Base-by-base conservation (phyloP, 2,888 invertebrate species). In the Nebria brevicollis region DNA sequence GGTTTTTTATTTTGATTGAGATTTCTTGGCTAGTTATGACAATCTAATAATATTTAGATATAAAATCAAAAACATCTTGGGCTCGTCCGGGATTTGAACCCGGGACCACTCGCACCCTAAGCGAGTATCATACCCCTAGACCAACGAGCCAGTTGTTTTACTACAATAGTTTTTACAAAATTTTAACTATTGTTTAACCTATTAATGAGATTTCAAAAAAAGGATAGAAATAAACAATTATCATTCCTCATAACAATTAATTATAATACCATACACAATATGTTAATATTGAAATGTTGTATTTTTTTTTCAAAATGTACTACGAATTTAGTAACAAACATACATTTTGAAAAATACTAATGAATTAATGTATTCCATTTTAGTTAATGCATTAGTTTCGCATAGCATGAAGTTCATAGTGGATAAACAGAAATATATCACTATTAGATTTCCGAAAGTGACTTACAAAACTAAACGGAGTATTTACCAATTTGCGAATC, bases 71-170 rank as follows among this genome's bases (percentile, higher is more conserved):
- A 54, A 54, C 54, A 6, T 54, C 54, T 54, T 7, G 90, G 90
- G 90, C 91, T 91, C 91, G 90, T 90, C 90, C 90, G 90, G 90
- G 90, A 90, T 90, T 90, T 90, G 90, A 91, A 90, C 90, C 90
- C 90, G 90, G 90, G 90, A 90, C 90, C 90, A 90, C 91, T 90
- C 90, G 90, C 90, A 92, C 92, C 92, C 92, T 91, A 92, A 92
- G 92, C 92, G 91, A 91, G 91, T 92, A 92, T 92, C 91, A 92
- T 92, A 92, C 92, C 92, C 92, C 92, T 92, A 92, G 92, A 92
- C 92, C 92, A 92, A 92, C 92, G 92, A 92, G 92, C 92, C 92
- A 7, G 54, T 54, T 54, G 4, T 11, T 2, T 13, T 54, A 11
- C 7, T 11, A 20, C 20, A 13, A 54, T 54, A 54, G 34, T 54